Percentiles rank a stretch among this genome's conserved stretches.
Conservation (phyloP, 1,140 invertebrate genomes). For the Diorhabda sublineata region DNA sequence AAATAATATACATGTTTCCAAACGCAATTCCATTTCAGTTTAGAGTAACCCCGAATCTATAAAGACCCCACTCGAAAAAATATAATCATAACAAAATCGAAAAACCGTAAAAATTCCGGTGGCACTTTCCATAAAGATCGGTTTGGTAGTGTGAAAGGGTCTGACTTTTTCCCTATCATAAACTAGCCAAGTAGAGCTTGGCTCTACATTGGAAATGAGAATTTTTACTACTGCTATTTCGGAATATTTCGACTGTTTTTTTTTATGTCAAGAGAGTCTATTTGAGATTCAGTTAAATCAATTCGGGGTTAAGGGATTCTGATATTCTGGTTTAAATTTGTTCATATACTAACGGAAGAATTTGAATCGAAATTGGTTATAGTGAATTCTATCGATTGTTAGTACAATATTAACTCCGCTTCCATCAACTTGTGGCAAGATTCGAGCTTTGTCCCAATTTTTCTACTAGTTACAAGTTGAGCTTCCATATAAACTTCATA, state of each 20-base stretch:
- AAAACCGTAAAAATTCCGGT: conserved; percentile 22
- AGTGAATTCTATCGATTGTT: no score
- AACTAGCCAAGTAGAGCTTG: conserved; percentile 16
- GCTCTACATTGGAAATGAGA: conserved; percentile 16
- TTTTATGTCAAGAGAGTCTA: conserved; percentile 11
- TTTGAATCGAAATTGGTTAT: no score
- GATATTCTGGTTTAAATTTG: no score
- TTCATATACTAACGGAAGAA: no score
- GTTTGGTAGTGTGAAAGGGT: conserved; percentile 2
- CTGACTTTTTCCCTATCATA: conserved; percentile 13
- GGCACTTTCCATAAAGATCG: conserved; percentile 21
- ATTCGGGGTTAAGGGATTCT: not conserved
- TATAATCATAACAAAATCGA: conserved; percentile 22
- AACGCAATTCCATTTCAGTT: not conserved
- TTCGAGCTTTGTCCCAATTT: no score
- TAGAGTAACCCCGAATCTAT: not conserved
- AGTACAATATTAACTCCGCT: no score
- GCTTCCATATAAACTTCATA: no score
- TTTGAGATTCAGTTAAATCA: conserved; percentile 6
- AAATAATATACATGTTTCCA: not conserved
- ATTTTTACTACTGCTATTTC: conserved; percentile 19
- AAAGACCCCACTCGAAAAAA: conserved; percentile 10
- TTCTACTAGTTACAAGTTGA: no score
- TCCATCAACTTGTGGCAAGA: no score
- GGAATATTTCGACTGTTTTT: conserved; percentile 15